phyloP scores from a whole-genome alignment of 1,140 invertebrate species.

The Trichomalopsis sarcophagae region DNA sequence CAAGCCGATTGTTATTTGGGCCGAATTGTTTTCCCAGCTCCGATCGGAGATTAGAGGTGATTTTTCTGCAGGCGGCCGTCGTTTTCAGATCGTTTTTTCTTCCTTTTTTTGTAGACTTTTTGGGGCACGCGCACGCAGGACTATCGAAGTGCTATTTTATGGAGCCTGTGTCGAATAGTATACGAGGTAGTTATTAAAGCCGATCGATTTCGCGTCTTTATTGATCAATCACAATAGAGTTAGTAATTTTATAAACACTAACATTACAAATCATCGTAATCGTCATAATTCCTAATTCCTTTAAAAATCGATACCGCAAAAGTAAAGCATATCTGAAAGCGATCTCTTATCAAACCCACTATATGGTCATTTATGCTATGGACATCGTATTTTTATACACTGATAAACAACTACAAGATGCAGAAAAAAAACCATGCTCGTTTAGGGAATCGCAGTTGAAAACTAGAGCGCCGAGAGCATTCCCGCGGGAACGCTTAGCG shows the following conservation, averaged over 20 bases:
- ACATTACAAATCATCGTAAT: too few relatives aligned
- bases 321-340: too few relatives aligned
- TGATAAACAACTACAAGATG: not conserved
- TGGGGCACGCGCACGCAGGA: too few relatives aligned
- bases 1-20: slow-evolving; percentile 66
- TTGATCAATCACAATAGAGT: too few relatives aligned
- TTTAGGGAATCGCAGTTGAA: slow-evolving; percentile 51
- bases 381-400: too few relatives aligned
- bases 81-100: not conserved
- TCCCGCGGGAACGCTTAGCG: slow-evolving; percentile 47
- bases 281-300: too few relatives aligned
- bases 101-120: not conserved
- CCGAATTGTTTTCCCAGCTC: slow-evolving; percentile 59
- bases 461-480: slow-evolving; percentile 23
- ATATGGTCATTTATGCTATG: too few relatives aligned
- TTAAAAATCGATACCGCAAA: too few relatives aligned
- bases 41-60: not conserved
- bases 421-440: not conserved
- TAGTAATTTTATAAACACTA: too few relatives aligned
- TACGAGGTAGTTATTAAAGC: too few relatives aligned
- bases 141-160: not conserved
- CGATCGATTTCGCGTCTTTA: too few relatives aligned
- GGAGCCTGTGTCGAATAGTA: not conserved
- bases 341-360: too few relatives aligned
- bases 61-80: not conserved